Conservation (phyloP, 2,888 invertebrate species). For the Thera obeliscata region DNA sequence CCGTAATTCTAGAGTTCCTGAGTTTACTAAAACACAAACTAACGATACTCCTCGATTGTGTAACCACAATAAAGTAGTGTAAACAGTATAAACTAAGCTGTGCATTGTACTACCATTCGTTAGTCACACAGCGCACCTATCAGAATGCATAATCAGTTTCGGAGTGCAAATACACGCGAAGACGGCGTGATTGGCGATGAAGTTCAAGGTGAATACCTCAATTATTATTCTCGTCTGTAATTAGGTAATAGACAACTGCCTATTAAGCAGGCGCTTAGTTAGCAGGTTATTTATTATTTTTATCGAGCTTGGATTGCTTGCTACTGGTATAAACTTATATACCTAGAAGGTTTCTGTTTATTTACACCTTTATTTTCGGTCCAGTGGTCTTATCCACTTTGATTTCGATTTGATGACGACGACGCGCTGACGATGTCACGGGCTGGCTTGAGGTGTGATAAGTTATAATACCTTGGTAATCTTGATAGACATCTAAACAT, state of each 20-base stretch:
- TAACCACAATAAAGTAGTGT: slow-evolving; percentile 18
- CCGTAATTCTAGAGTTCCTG: too few species aligned
- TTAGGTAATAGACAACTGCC: not conserved
- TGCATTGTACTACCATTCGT: slow-evolving; percentile 4
- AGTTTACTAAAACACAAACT: not conserved
- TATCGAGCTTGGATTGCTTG: too few species aligned
- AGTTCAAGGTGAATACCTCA: slow-evolving; percentile 35
- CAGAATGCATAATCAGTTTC: slow-evolving; percentile 22
- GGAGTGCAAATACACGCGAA: slow-evolving; percentile 24
- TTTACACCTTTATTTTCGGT: too few species aligned
- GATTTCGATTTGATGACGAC: too few species aligned
- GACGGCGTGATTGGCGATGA: slow-evolving; percentile 27
- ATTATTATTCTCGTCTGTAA: not conserved
- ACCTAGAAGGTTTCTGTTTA: too few species aligned
- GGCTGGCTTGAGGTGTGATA: too few species aligned
- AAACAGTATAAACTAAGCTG: slow-evolving; percentile 16
- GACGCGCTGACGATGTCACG: too few species aligned
- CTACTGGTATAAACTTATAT: too few species aligned
- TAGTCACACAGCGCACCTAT: slow-evolving; percentile 15
- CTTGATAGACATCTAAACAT: too few species aligned
- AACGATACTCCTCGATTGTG: slow-evolving; percentile 7
- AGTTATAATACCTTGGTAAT: too few species aligned
- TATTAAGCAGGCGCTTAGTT: not conserved
- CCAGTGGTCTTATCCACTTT: too few species aligned
- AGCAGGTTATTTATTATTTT: too few species aligned